Evolutionary conservation across 2,113 vertebrate genomes (phyloP).

Genomic region (Ceyx margarethae): DNA sequence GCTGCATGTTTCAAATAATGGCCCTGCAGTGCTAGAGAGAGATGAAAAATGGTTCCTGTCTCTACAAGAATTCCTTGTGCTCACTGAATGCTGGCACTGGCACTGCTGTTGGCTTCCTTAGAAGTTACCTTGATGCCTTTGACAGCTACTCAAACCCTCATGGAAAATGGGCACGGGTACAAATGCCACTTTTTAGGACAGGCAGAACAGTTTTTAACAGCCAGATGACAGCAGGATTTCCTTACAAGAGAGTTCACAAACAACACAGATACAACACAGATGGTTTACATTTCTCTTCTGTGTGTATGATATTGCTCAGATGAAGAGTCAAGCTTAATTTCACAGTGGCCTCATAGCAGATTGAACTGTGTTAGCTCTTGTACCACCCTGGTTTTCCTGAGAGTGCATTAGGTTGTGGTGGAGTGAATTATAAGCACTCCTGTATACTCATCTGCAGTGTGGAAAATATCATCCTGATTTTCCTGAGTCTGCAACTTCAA

Average conservation of each 20-base stretch:
- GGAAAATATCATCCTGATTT: background rate
- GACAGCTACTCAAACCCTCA: slow-evolving; percentile 60
- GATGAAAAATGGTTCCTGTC: slow-evolving; percentile 35
- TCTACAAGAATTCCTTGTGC: slow-evolving; percentile 1
- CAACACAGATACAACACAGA: background rate
- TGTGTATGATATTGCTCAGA: background rate
- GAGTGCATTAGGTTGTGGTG: background rate
- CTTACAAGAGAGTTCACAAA: background rate
- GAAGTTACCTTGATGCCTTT: slow-evolving; percentile 40
- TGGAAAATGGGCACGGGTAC: slow-evolving; percentile 64
- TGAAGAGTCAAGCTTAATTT: background rate
- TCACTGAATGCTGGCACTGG: slow-evolving; percentile 33
- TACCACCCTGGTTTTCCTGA: background rate
- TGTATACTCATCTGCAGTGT: background rate
- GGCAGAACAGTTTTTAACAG: background rate
- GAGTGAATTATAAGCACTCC: background rate
- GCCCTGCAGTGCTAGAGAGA: background rate
- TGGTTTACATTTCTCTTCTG: background rate
- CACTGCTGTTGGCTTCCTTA: slow-evolving; percentile 37
- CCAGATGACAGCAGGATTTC: slow-evolving; percentile 37
- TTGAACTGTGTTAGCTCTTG: background rate
- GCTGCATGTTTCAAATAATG: slow-evolving; percentile 27
- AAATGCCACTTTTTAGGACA: slow-evolving; percentile 17
- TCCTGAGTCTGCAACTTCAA: background rate
- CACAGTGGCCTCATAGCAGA: background rate